Base-by-base conservation (phyloP, 2,113 vertebrate species). In the Lipophrys pholis region DNA sequence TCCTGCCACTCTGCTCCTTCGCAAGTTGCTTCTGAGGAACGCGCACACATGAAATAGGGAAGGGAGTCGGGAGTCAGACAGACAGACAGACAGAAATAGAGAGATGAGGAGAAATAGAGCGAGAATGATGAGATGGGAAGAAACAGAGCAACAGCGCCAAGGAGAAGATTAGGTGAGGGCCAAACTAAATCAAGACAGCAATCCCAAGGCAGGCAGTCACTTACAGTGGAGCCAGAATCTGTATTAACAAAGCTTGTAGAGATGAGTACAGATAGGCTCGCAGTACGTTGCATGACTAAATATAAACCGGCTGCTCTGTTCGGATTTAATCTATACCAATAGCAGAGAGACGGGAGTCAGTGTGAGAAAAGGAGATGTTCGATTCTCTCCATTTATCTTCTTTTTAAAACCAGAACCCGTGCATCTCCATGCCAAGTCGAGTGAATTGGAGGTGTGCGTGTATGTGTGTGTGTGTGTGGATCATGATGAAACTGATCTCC, bases 31-130 rank as follows among this genome's bases (percentile, higher is more conserved):
- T 65, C 74, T 73, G 58, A 81, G 66, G 21, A 84, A 48, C n/a
- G 36, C 21, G 14, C 21, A n/a, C 50, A 16, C 11, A 46, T 39
- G 41, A 15, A 53, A 58, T 10, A 57, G 41, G n/a, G 63, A 36
- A 58, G 16, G 30, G 67, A 73, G 60, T 69, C 60, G 21, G 38
- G 36, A 75, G 48, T 78, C 71, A 76, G 56, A 73, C 40, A 62
- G 39, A 72, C 12, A 6, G 69, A 83, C 48, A 49, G 64, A 67
- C 62, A 75, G 50, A 36, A 65, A 77, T 45, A 51, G 45, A 68
- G 42, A 64, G 72, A 82, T 82, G 65, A 81, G 72, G 77, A 73
- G 79, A 90, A 88, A 69, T 66, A 43, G 71, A 89, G 78, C 75
- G 52, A 55, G 51, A 78, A 78, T 81, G 80, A 87, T 86, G 83